Base-by-base conservation (phyloP, 2,113 vertebrate species). In the Sus scrofa region DNA sequence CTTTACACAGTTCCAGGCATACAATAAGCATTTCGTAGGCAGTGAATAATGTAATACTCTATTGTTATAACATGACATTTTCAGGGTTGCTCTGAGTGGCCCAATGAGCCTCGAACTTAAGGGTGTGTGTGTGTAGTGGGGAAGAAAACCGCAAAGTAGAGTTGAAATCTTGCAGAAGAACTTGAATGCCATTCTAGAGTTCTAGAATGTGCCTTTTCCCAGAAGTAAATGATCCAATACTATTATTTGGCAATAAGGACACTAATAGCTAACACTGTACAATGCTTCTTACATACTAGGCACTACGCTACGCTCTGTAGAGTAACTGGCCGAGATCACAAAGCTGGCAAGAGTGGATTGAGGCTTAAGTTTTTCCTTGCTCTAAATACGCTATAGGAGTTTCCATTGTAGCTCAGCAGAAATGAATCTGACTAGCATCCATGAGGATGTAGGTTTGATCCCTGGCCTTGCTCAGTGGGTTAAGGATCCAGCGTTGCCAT, bases 161-260 rank as follows among this genome's bases (percentile, higher is more conserved):
- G 11, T 16, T 62, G 58, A 74, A 54, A 58, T 50, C 32, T 68
- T 85, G 50, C 19, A 87, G 56, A n/a, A 56, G n/a, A 78, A 50
- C 39, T 86, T 85, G 4, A 30, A 82, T 7, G 26, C 22, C 84
- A 37, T 65, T 71, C 92, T 73, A 70, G 19, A 78, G 22, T 65
- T 71, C 92, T 73, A 70, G 19, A 78, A 19, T 30, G n/a, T 73
- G 50, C 30, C 68, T 60, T 44, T 95, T 83, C 58, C 75, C 62
- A 87, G 56, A 89, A 86, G 50, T 73, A 71, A 89, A 56, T 52
- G n/a, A 70, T 71, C 44, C 44, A 50, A 32, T 79, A 34, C 37
- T 86, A 32, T 77, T 89, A 94, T 77, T 86, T 95, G 60, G 44
- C 92, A 90, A 77, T 86, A 65, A 77, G 37, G 89, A 82, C 37